phyloP scores from a whole-genome alignment of 1,140 invertebrate genomes.

The Theocolax elegans region DNA sequence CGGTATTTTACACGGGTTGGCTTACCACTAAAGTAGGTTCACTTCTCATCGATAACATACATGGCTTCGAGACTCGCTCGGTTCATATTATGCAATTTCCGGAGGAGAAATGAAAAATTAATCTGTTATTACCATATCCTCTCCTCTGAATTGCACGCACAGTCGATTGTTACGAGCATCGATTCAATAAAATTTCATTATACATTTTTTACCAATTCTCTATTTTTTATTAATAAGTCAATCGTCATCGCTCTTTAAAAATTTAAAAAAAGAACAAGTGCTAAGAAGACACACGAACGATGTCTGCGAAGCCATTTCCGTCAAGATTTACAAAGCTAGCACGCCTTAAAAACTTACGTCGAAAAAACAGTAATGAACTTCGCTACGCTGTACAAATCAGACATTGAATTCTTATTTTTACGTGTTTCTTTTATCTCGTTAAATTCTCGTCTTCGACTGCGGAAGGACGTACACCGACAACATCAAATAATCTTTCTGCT shows the following conservation, averaged over 20 bases:
- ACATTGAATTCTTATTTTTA: slow-evolving; percentile 9
- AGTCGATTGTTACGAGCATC: neutral
- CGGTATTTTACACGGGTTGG: slow-evolving; percentile 48
- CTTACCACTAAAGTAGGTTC: slow-evolving; percentile 36
- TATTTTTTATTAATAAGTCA: neutral
- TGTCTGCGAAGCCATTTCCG: slow-evolving; percentile 9
- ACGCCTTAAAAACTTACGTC: slow-evolving; percentile 14
- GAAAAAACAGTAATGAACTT: slow-evolving; percentile 22
- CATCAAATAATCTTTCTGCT: neutral
- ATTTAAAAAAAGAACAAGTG: too few relatives aligned
- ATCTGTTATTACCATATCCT: neutral
- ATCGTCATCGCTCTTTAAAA: slow-evolving; percentile 15
- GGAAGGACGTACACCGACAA: slow-evolving; percentile 14
- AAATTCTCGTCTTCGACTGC: neutral
- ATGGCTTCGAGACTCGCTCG: slow-evolving; percentile 30
- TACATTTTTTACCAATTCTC: neutral
- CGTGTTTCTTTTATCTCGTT: slow-evolving; percentile 3
- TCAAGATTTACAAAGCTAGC: slow-evolving; percentile 22
- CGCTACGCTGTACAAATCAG: slow-evolving; percentile 33
- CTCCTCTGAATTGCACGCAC: neutral
- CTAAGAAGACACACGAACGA: neutral
- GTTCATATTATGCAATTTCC: neutral
- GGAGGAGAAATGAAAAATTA: neutral
- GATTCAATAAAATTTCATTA: neutral
- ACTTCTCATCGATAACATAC: slow-evolving; percentile 29